Evolutionary conservation across 2,797 vertebrate genomes (phyloP), one percentile per base, ranked within the genome.

Genomic region (Acanthiza pusilla): DNA sequence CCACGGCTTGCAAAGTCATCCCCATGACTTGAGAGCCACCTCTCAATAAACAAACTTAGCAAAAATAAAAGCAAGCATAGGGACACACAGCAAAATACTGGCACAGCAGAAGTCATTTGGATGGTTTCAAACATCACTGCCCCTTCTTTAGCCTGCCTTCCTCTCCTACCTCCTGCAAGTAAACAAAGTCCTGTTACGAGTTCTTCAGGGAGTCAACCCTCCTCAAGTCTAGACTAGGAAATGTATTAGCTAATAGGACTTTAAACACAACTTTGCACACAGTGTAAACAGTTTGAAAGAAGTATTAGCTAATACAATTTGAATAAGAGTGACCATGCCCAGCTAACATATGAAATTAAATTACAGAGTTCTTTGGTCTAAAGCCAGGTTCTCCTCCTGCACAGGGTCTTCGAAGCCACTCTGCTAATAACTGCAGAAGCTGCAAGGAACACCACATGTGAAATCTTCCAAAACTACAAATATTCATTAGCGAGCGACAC

Each of bases 291-390:
- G 65, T 93, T 60, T 62, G 57, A 87, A 67, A 94, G 83, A 76
- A 86, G 62, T 88, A 87, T 95, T 95, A 94, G 94, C 92, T 94
- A 95, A 93, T 79, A 91, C n/a, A 70, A 88, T 93, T 90, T 93
- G 67, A 95, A 76, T 91, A 91, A 84, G 79, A 95, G 60, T 86
- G 91, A 88, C 85, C 85, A 76, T 94, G 88, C 90, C 90, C 90
- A 91, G 83, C 48, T 82, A 90, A 90, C 17, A 72, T 21, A 54
- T 38, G 34, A 94, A 90, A 93, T 85, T 55, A 94, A 93, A 91
- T 80, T 25, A 88, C 66, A 67, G 26, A 68, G 42, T 54, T 86
- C 62, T 76, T 75, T 53, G 45, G 60, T 51, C 34, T 60, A 89
- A 77, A 94, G 89, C 27, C 80, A 82, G 43, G 61, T 77, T 61